phyloP scores from a whole-genome alignment of 2,888 invertebrate species.

The Cybosia mesomella region DNA sequence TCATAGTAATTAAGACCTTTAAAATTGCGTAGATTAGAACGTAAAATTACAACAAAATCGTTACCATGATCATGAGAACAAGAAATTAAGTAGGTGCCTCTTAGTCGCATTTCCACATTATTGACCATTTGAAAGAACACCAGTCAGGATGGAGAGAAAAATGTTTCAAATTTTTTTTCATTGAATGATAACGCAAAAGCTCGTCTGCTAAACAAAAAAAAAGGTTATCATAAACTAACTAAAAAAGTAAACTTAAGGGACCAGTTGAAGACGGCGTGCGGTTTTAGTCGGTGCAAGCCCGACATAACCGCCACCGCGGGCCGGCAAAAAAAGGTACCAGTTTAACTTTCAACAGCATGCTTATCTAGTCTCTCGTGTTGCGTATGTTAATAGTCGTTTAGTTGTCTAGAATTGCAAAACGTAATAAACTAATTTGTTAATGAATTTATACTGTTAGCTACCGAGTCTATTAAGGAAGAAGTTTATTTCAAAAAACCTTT shows the following conservation, averaged over 20 bases:
- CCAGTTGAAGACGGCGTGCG: too few relatives aligned
- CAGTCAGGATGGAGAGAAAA: background rate
- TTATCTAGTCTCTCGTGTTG: background rate
- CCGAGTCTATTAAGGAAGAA: background rate
- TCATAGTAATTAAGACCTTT: constrained; percentile 44
- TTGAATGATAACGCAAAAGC: background rate
- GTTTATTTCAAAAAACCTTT: too few relatives aligned
- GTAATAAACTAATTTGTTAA: background rate
- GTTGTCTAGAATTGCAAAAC: background rate
- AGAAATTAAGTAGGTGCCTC: background rate
- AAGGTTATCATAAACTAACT: too few relatives aligned
- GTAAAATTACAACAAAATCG: constrained; percentile 18
- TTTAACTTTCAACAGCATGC: too few relatives aligned
- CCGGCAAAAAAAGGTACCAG: too few relatives aligned
- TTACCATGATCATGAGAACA: background rate
- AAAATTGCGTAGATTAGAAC: constrained; percentile 34
- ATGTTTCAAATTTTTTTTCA: background rate
- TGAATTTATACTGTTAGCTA: background rate
- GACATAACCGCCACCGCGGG: too few relatives aligned
- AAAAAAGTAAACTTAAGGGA: too few relatives aligned
- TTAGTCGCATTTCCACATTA: background rate
- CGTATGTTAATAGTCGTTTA: background rate
- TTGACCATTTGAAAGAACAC: background rate
- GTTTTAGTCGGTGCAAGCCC: too few relatives aligned
- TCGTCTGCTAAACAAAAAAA: too few relatives aligned